phyloP scores from a whole-genome alignment of 2,113 vertebrate species.

The Sphaerodactylus townsendi region DNA sequence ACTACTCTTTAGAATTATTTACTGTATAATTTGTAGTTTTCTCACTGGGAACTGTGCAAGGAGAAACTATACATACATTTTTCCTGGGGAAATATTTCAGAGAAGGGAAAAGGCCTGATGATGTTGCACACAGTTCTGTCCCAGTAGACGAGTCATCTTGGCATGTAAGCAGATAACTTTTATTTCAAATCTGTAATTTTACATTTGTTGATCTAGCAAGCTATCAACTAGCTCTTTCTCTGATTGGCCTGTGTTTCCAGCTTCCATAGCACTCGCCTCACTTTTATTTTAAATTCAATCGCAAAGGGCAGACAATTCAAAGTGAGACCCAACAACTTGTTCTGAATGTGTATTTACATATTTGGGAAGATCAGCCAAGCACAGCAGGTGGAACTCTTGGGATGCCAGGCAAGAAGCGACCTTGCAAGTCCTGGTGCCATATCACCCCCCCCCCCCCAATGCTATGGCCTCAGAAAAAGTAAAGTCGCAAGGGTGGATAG shows the following conservation, averaged over 20 bases:
- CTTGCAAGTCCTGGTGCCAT: no score
- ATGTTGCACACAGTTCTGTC: background rate
- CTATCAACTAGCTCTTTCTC: background rate
- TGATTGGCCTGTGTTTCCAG: background rate
- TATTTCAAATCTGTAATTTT: background rate
- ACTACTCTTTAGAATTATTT: background rate
- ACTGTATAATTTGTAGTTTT: constrained; percentile 8
- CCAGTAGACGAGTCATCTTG: background rate
- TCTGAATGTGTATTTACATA: no score
- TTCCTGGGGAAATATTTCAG: background rate
- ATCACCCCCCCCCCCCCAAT: no score
- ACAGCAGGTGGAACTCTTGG: no score
- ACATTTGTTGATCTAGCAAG: background rate
- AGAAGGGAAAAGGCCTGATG: background rate
- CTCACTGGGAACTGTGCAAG: background rate
- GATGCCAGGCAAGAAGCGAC: no score
- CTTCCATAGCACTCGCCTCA: background rate
- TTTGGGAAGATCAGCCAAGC: no score
- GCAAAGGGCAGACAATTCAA: no score
- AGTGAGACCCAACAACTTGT: no score
- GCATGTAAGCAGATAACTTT: background rate
- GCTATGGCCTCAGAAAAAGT: no score
- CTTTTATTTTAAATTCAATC: no score
- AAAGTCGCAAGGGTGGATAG: no score
- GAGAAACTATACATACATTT: background rate